Evolutionary conservation across 2,888 invertebrate genomes (phyloP).

Genomic region (Junonia oenone): DNA sequence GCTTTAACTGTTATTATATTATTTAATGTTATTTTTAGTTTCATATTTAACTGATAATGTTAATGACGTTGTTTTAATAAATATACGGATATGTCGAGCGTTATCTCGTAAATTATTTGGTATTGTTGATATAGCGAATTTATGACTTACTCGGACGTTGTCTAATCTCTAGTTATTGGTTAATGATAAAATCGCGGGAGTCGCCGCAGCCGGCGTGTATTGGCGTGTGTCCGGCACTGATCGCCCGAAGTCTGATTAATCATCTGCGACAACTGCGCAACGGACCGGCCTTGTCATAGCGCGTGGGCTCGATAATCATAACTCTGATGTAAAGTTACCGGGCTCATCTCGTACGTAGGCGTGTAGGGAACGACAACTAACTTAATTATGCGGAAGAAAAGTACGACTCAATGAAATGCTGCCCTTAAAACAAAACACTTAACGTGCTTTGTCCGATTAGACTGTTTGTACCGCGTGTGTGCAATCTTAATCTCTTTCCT

Average conservation of each 20-base stretch:
- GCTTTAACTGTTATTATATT: neutral
- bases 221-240: slow-evolving; percentile 67
- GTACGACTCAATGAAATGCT: neutral
- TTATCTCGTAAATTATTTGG: neutral
- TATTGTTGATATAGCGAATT: neutral
- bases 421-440: neutral
- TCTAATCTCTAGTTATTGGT: neutral
- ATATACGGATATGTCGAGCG: neutral
- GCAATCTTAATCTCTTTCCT: too few relatives aligned
- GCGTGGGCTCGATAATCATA: slow-evolving; percentile 70
- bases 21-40: neutral
- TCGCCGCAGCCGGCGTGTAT: slow-evolving; percentile 42
- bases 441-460: neutral
- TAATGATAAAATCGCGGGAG: neutral
- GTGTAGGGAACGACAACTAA: too few relatives aligned
- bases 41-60: neutral
- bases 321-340: slow-evolving; percentile 41
- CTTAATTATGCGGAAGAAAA: slow-evolving; percentile 34
- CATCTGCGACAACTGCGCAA: slow-evolving; percentile 73
- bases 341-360: slow-evolving; percentile 59
- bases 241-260: slow-evolving; percentile 64
- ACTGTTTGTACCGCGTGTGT: neutral
- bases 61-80: neutral
- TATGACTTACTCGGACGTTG: neutral
- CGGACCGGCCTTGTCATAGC: slow-evolving; percentile 56